Conservation (phyloP, 2,797 vertebrate genomes). For the Dicrostonyx torquatus region DNA sequence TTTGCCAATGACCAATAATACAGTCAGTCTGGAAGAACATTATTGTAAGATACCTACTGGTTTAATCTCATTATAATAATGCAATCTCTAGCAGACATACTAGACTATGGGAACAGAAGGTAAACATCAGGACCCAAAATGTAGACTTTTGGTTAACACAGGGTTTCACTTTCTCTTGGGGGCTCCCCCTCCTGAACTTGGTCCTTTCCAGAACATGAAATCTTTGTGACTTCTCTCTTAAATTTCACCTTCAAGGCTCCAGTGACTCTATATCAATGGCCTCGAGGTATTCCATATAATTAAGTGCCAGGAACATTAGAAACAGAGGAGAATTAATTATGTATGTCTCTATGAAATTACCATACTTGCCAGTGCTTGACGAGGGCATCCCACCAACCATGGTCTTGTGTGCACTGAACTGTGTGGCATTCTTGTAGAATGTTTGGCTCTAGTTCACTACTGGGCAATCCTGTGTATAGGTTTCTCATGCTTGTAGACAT, state of each 20-base stretch:
- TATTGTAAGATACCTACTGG: background rate
- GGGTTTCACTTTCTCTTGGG: background rate
- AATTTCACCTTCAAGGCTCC: constrained; percentile 14
- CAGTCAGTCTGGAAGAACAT: background rate
- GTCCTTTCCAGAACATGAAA: constrained; percentile 45
- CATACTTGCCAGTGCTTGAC: constrained; percentile 26
- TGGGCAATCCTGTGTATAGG: background rate
- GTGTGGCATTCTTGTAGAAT: background rate
- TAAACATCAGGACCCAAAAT: constrained; percentile 29
- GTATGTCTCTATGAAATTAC: constrained; percentile 16
- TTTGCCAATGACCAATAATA: background rate
- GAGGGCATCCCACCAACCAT: background rate
- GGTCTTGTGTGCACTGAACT: background rate
- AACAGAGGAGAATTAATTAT: constrained; percentile 56
- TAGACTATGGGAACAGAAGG: background rate
- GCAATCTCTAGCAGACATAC: background rate
- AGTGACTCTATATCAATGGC: constrained; percentile 33
- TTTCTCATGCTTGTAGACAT: background rate
- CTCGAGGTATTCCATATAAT: constrained; percentile 55
- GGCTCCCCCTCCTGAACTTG: background rate
- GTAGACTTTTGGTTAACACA: background rate
- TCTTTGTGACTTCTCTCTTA: constrained; percentile 40
- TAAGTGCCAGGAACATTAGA: constrained; percentile 30
- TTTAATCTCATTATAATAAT: background rate
- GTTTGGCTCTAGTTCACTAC: background rate